Evolutionary conservation across 1,140 invertebrate species (phyloP), one percentile per base, ranked within the genome.

Genomic region (Drosophila repleta): DNA sequence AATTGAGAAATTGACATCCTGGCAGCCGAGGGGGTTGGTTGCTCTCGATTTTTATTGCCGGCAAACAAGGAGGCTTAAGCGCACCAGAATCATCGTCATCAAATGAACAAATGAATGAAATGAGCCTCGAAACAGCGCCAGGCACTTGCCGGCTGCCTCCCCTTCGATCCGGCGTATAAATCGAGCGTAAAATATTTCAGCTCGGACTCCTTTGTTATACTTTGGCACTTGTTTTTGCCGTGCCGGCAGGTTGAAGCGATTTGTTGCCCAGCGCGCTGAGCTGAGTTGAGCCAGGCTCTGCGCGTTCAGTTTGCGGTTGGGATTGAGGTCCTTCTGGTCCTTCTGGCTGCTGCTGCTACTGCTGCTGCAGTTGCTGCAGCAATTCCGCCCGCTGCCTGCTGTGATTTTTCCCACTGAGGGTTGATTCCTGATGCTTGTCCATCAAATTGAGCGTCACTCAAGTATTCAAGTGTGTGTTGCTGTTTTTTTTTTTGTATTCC

Each of bases 91-190:
- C 74, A 71, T 77, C 82, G 63, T 87, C 81, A 78, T 85, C 79
- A 90, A 90, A 90, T 88, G 87, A 90, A 88, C 88, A 90, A 90
- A 90, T 90, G 87, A 87, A 76, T 79, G 82, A 87, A 90, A 90
- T 90, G 82, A 90, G 75, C 67, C 81, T 78, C 81, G 39, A 90
- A 76, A 75, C 67, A 67, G 74, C 66, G 62, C 39, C 39, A 68
- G 73, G 72, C 87, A 90, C 81, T 90, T 90, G 87, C 87, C 74
- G 46, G 37, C 45, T 39, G 35, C 13, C 46, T 13, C 29, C 21
- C 15, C 32, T 35, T 49, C 4, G 51, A 18, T 53, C 20, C 2
- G 5, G 63, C 66, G 80, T 62, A 70, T 90, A 90, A 90, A 90
- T 88, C 88, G 88, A 90, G 80, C 77, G 88, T 88, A 83, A 90